Evolutionary conservation across 1,140 invertebrate species (phyloP).

Genomic region (Drosophila punjabiensis): DNA sequence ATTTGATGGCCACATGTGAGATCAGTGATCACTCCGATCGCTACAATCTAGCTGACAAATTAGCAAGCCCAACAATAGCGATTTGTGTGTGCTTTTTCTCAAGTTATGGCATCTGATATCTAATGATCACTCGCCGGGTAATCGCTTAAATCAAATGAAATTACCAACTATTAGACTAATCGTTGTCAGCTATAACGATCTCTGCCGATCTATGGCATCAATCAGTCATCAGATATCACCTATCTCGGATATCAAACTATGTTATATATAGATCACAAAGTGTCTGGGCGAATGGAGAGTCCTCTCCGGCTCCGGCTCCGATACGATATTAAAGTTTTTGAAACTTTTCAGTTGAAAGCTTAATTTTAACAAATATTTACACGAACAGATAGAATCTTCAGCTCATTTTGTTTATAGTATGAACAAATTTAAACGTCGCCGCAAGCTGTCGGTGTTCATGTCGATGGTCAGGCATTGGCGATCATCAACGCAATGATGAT

Average conservation of each 20-base stretch:
- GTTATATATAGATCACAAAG: conserved; percentile 18
- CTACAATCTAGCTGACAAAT: conserved; percentile 50
- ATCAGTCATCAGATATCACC: conserved; percentile 10
- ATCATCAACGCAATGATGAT: conserved; percentile 63
- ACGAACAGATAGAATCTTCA: conserved; percentile 75
- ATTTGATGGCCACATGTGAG: conserved; percentile 20
- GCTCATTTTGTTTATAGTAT: conserved; percentile 77
- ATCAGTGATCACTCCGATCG: conserved; percentile 13
- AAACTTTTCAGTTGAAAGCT: conserved; percentile 76
- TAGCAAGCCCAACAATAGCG: conserved; percentile 15
- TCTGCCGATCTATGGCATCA: conserved; percentile 24
- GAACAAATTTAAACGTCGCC: conserved; percentile 79
- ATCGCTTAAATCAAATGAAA: conserved; percentile 52
- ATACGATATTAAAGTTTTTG: conserved; percentile 41
- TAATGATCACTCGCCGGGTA: conserved; percentile 44
- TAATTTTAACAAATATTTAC: conserved; percentile 82
- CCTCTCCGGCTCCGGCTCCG: no score
- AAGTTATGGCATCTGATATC: conserved; percentile 46
- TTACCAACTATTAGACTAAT: conserved; percentile 53
- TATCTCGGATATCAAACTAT: not conserved
- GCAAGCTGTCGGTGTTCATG: conserved; percentile 67
- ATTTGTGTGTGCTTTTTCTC: not conserved
- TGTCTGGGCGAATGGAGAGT: not conserved
- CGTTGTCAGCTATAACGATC: conserved; percentile 41
- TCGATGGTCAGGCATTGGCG: conserved; percentile 61